Evolutionary conservation across 2,113 vertebrate genomes (phyloP).

Genomic region (Butorides virescens): DNA sequence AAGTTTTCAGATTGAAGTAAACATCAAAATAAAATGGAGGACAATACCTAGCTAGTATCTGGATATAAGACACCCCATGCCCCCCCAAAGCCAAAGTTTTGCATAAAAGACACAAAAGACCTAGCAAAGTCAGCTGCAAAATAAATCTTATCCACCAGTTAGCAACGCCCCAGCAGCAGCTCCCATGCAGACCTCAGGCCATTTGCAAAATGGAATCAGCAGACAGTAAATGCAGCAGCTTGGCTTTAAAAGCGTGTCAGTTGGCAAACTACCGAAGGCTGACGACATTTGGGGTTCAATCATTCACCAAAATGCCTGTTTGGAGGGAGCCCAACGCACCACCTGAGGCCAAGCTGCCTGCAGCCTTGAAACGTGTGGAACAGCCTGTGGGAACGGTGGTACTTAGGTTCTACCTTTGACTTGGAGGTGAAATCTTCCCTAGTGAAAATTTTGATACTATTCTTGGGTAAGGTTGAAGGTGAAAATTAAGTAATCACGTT

Average conservation of each 20-base stretch:
- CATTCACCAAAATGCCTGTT: background rate
- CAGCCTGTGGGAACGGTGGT: rapidly evolving
- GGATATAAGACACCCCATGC: background rate
- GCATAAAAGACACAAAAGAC: background rate
- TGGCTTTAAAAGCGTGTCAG: background rate
- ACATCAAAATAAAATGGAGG: background rate
- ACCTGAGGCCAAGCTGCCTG: background rate
- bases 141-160: background rate
- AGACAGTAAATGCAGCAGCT: background rate
- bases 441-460: background rate
- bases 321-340: background rate
- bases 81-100: background rate
- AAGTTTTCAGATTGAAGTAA: background rate
- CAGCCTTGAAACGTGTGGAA: background rate
- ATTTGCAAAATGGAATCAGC: background rate
- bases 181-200: background rate
- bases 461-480: background rate
- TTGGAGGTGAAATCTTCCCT: background rate
- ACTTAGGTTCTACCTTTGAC: background rate
- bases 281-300: background rate
- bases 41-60: background rate
- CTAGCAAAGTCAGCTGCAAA: background rate
- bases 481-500: background rate
- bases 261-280: background rate
- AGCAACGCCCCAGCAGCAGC: rapidly evolving